A percentile compares a stretch with the other conserved stretches of the same genome.
phyloP scores from a whole-genome alignment of 2,113 vertebrate species.

The Oreochromis spilurus region DNA sequence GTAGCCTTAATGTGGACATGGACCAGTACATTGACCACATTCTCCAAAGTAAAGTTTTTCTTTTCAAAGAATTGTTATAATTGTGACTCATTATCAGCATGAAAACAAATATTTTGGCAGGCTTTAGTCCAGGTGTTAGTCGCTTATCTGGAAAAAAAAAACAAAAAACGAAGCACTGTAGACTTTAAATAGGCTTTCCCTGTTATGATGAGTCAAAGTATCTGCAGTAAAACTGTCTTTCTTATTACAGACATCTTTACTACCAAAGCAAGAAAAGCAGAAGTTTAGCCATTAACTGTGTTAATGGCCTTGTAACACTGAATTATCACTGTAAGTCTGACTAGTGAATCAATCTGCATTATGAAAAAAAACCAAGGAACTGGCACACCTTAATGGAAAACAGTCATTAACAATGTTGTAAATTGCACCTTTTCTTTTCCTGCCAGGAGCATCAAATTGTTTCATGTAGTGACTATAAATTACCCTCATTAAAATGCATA shows the following conservation, averaged over 20 bases:
- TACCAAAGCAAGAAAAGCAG: neutral
- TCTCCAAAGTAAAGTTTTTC: neutral
- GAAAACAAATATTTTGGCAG: neutral
- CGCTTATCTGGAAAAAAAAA: no score
- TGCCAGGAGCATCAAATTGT: neutral
- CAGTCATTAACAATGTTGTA: neutral
- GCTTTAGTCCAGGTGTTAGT: neutral
- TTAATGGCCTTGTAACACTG: neutral
- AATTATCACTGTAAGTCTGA: neutral
- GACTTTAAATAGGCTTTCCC: no score
- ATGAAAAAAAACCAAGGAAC: neutral
- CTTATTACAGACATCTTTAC: neutral
- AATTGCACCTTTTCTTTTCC: neutral
- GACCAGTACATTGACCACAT: neutral
- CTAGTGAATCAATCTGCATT: neutral
- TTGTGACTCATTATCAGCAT: neutral
- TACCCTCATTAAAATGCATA: neutral
- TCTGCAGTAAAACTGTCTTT: neutral
- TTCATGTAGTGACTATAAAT: neutral
- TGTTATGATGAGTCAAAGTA: neutral
- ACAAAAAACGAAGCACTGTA: no score
- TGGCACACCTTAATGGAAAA: neutral
- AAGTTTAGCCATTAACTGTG: neutral
- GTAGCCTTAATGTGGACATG: neutral
- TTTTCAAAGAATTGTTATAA: neutral